phyloP scores from a whole-genome alignment of 2,113 vertebrate species.

The Nerophis ophidion region DNA sequence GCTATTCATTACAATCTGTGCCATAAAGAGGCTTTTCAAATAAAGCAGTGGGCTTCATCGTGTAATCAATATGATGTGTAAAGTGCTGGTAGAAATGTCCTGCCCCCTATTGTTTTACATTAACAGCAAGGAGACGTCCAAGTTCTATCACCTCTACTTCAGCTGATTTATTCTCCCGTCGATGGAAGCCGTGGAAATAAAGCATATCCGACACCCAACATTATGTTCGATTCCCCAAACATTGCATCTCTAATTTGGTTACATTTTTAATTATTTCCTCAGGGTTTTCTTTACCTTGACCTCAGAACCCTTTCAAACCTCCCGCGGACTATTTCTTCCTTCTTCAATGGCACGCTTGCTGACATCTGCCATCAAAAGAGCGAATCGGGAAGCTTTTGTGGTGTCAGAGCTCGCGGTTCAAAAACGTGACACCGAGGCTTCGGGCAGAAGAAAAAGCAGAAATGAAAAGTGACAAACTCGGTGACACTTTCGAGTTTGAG shows the following conservation, averaged over 20 bases:
- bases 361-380: not conserved
- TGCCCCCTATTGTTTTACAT: constrained; percentile 46
- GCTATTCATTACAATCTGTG: constrained; percentile 61
- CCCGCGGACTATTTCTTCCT: not conserved
- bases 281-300: not conserved
- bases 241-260: not conserved
- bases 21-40: constrained; percentile 49
- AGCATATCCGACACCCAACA: constrained; percentile 8
- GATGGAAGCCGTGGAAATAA: not conserved
- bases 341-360: not conserved
- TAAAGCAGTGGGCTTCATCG: constrained; percentile 39
- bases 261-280: not conserved
- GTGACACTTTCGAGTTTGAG: not conserved
- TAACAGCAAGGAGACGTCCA: constrained; percentile 29
- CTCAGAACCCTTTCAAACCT: not conserved
- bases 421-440: not conserved
- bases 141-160: constrained; percentile 23
- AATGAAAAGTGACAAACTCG: not conserved
- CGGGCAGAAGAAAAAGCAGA: not conserved
- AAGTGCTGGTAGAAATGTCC: constrained; percentile 46
- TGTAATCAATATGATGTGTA: constrained; percentile 57
- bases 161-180: constrained; percentile 8
- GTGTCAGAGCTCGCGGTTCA: not conserved
- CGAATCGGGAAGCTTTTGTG: not conserved
- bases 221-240: not conserved